Conservation (phyloP, 2,113 vertebrate species). For the Chaenogobius annularis region DNA sequence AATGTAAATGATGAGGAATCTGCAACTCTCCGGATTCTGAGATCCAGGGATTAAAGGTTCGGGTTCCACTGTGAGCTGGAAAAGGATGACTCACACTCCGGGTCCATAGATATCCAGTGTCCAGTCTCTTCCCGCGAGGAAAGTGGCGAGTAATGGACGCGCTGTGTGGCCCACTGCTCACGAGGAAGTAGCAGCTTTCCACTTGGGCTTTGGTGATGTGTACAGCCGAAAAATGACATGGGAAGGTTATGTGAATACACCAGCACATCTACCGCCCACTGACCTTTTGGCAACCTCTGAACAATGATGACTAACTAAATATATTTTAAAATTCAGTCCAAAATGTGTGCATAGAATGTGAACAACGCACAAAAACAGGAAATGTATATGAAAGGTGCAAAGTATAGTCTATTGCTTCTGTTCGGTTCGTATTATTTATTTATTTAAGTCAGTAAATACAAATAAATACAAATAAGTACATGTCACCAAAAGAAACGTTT, state of each 20-base stretch:
- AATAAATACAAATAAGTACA: too few relatives aligned
- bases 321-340: not conserved
- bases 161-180: constrained; percentile 19
- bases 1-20: constrained; percentile 78
- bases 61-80: constrained; percentile 68
- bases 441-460: too few relatives aligned
- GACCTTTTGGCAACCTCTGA: not conserved
- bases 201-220: constrained; percentile 7
- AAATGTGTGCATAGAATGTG: not conserved
- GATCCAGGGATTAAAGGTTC: constrained; percentile 78
- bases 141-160: constrained; percentile 41
- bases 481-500: too few relatives aligned
- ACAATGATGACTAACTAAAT: not conserved
- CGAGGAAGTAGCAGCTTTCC: constrained; percentile 54
- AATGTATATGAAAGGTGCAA: not conserved
- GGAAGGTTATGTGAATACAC: not conserved
- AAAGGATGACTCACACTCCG: constrained; percentile 63
- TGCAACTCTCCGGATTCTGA: constrained; percentile 75
- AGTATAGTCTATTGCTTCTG: too few relatives aligned
- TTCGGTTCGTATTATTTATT: too few relatives aligned
- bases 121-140: constrained; percentile 42
- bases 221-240: not conserved
- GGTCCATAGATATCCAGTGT: constrained; percentile 51
- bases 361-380: not conserved
- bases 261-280: not conserved